phyloP scores from a whole-genome alignment of 2,113 vertebrate species.

The Osmerus eperlanus region DNA sequence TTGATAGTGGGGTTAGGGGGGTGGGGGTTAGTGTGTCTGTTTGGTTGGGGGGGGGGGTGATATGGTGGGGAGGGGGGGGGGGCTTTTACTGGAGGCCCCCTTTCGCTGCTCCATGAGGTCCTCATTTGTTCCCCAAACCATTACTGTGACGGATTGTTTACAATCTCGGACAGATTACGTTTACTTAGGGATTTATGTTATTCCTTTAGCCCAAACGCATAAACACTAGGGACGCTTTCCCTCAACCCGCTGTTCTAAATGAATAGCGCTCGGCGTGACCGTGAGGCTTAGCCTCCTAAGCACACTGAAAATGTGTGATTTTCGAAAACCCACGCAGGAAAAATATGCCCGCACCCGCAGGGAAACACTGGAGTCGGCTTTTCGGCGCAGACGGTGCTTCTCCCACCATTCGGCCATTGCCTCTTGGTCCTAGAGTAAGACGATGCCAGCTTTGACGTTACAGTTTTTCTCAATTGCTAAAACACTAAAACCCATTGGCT shows the following conservation, averaged over 20 bases:
- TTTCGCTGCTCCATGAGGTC: slow-evolving; percentile 53
- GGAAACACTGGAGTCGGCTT: background rate
- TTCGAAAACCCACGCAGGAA: slow-evolving; percentile 14
- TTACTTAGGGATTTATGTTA: slow-evolving; percentile 69
- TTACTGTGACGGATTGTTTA: slow-evolving; percentile 75
- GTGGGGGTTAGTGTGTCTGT: background rate
- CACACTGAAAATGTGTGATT: slow-evolving; percentile 40
- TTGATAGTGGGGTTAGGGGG: background rate
- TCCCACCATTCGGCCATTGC: background rate
- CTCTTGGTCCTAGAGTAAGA: slow-evolving; percentile 2
- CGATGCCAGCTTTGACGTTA: background rate
- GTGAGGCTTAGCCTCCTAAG: slow-evolving; percentile 20
- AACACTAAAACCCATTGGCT: too few relatives aligned
- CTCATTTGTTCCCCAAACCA: slow-evolving; percentile 70
- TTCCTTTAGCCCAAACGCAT: slow-evolving; percentile 54
- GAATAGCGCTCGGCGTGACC: slow-evolving; percentile 17
- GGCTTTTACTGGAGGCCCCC: slow-evolving; percentile 54
- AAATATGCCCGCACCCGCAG: slow-evolving; percentile 16
- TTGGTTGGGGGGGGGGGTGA: background rate
- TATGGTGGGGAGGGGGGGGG: slow-evolving; percentile 1
- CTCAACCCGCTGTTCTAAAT: slow-evolving; percentile 39
- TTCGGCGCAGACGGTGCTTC: background rate
- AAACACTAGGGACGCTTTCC: slow-evolving; percentile 55
- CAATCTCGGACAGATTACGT: slow-evolving; percentile 64
- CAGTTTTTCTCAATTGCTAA: too few relatives aligned